A percentile compares a stretch with the other conserved stretches of the same genome.
Conservation (phyloP, 2,888 invertebrate genomes). For the Caenorhabditis zanzibari region DNA sequence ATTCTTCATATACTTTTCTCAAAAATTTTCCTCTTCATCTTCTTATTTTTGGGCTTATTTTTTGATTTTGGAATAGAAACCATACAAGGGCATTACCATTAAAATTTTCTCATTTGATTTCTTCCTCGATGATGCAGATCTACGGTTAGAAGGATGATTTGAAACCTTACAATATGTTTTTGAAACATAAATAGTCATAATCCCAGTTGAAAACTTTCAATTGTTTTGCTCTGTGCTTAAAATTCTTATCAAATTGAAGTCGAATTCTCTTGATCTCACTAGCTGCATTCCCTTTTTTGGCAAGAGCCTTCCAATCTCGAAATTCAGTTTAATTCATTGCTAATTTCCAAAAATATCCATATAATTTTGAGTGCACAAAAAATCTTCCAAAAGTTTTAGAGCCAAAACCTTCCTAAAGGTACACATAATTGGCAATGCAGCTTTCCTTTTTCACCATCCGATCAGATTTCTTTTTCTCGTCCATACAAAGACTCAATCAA, state of each 20-base stretch:
- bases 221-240: background rate
- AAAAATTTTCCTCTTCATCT: background rate
- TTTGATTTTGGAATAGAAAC: background rate
- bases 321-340: background rate
- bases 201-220: background rate
- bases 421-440: slow-evolving; percentile 28
- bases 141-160: background rate
- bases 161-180: background rate
- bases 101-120: no score
- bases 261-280: background rate
- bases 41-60: background rate
- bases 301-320: background rate
- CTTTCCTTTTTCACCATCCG: slow-evolving; percentile 7
- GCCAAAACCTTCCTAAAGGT: no score
- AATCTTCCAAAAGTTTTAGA: background rate
- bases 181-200: background rate
- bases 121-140: no score
- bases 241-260: background rate
- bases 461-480: slow-evolving; percentile 40
- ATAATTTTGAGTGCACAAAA: slow-evolving; percentile 11
- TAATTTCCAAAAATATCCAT: background rate
- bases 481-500: slow-evolving; percentile 6
- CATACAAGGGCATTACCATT: no score
- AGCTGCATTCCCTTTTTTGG: no score
- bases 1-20: background rate